These are phyloP conservation scores for Gymnogyps californianus DNA, from an alignment of 2,113 vertebrate species.

Conservation along the genomic window DNA sequence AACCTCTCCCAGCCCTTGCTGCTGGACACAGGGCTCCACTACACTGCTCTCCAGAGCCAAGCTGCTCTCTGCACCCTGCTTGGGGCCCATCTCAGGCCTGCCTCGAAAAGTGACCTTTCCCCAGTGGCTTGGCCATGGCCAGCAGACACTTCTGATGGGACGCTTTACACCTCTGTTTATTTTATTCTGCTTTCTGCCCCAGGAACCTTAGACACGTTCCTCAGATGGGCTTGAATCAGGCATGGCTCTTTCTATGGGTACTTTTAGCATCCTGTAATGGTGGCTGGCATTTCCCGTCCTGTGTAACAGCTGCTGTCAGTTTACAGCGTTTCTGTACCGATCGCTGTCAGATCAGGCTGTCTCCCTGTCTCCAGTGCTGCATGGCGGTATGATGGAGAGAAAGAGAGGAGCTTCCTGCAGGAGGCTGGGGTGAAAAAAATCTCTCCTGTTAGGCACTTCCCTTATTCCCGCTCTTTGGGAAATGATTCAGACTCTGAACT, in stretches of 20 bases:
- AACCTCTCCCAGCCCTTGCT: not conserved
- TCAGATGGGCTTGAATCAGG: not conserved
- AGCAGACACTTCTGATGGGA: not conserved
- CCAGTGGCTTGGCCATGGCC: not conserved
- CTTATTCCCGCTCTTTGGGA: not conserved
- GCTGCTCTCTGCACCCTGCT: not conserved
- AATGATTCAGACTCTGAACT: not conserved
- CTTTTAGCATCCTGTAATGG: not conserved
- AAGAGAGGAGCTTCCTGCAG: not conserved
- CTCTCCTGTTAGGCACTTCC: not conserved
- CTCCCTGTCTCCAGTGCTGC: not conserved
- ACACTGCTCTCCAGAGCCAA: not conserved
- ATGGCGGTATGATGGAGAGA: accelerated
- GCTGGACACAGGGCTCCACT: not conserved
- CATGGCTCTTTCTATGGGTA: not conserved
- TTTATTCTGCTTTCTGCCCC: not conserved
- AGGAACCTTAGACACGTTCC: not conserved
- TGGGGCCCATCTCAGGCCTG: not conserved
- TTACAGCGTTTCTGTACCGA: not conserved
- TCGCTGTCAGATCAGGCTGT: not conserved
- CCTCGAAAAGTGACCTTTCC: not conserved
- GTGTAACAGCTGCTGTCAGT: not conserved
- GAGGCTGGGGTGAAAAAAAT: not conserved
- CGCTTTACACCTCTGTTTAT: not conserved
- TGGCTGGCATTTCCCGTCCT: not conserved